Evolutionary conservation across 2,888 invertebrate genomes (phyloP).

Genomic region (Philopedon plagiatum): DNA sequence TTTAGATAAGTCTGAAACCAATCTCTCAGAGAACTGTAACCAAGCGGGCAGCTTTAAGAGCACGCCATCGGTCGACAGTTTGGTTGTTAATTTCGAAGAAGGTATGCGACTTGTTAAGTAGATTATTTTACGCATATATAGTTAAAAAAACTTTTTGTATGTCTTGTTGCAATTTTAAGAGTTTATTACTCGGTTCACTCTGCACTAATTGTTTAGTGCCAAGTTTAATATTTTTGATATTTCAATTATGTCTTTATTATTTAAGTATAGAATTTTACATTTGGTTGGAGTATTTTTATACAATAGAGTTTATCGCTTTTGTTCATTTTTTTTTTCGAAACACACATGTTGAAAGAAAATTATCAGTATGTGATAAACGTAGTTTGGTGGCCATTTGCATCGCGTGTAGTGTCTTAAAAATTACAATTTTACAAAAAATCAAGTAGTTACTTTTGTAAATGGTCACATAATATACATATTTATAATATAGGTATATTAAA

Average conservation of each 20-base stretch:
- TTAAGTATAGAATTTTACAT: slow-evolving; percentile 8
- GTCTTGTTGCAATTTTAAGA: slow-evolving; percentile 24
- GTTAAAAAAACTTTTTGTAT: slow-evolving; percentile 15
- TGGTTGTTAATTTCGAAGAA: slow-evolving; percentile 86
- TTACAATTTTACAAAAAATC: background rate
- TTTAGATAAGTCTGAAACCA: slow-evolving; percentile 39
- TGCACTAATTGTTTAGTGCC: slow-evolving; percentile 11
- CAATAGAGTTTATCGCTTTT: background rate
- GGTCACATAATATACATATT: background rate
- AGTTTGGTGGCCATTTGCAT: slow-evolving; percentile 2
- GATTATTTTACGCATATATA: slow-evolving; percentile 46
- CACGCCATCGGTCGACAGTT: slow-evolving; percentile 72
- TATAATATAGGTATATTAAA: background rate
- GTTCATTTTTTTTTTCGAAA: background rate
- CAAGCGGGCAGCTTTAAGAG: slow-evolving; percentile 39
- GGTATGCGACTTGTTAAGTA: slow-evolving; percentile 81
- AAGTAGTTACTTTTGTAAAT: slow-evolving; percentile 1
- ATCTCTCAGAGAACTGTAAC: slow-evolving; percentile 43
- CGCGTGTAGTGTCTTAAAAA: background rate
- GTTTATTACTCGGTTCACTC: slow-evolving; percentile 18
- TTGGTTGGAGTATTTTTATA: slow-evolving; percentile 12
- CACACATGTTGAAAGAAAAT: slow-evolving; percentile 1
- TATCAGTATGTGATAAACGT: slow-evolving; percentile 13
- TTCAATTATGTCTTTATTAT: background rate
- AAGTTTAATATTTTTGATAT: slow-evolving; percentile 11